These are phyloP conservation scores for Zele albiditarsus DNA, from an alignment of 2,888 invertebrate species.

Conservation along the genomic window DNA sequence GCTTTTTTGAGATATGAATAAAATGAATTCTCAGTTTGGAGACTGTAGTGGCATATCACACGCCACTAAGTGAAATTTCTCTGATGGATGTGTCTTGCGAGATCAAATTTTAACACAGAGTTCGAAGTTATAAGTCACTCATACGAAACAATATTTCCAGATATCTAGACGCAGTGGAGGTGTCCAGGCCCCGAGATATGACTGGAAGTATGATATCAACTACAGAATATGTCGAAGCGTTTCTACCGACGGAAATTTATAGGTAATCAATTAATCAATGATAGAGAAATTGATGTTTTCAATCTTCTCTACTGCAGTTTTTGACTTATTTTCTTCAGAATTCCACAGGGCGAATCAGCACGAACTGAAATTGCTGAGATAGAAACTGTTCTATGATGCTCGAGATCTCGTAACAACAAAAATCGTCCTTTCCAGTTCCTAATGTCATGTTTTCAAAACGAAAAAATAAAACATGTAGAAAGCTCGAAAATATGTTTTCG, in stretches of 20 bases:
- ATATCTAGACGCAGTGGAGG: conserved; percentile 70
- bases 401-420: conserved; percentile 36
- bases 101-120: not conserved
- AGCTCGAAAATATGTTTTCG: no score
- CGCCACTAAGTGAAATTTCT: not conserved
- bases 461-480: no score
- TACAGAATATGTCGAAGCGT: conserved; percentile 71
- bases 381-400: conserved; percentile 92
- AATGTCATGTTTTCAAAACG: not conserved
- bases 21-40: no score
- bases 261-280: conserved; percentile 60
- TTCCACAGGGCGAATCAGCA: conserved; percentile 73
- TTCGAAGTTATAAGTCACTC: not conserved
- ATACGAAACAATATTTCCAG: conserved; percentile 53
- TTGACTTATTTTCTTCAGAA: conserved; percentile 51
- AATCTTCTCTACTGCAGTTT: not conserved
- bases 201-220: conserved; percentile 72
- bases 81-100: no score
- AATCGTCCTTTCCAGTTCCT: not conserved
- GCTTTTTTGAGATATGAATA: no score
- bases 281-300: not conserved
- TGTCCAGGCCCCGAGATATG: conserved; percentile 72
- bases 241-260: conserved; percentile 70
- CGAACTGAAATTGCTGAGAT: conserved; percentile 89
- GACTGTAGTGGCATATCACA: not conserved